phyloP scores from a whole-genome alignment of 2,113 vertebrate genomes.

The Saccopteryx leptura region DNA sequence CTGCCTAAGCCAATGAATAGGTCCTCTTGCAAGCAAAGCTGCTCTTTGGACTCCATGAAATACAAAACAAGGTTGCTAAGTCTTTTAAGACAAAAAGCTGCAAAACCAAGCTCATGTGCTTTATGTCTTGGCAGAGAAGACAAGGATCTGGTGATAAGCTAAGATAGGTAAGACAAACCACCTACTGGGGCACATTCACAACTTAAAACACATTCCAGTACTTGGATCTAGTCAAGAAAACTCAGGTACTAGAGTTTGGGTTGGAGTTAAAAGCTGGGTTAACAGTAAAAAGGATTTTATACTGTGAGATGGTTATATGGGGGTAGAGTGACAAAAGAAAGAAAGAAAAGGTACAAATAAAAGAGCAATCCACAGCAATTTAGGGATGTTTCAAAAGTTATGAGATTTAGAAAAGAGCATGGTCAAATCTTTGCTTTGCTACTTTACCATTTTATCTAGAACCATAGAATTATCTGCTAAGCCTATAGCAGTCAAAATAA shows the following conservation, averaged over 20 bases:
- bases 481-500: background rate
- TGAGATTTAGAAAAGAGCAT: conserved; percentile 31
- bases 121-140: conserved; percentile 45
- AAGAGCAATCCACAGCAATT: background rate
- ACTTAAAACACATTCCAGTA: background rate
- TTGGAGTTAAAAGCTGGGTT: background rate
- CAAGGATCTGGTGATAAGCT: background rate
- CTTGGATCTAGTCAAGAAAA: background rate
- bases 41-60: background rate
- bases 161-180: background rate
- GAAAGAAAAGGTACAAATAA: conserved; percentile 22
- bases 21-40: background rate
- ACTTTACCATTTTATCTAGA: conserved; percentile 65
- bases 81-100: conserved; percentile 1
- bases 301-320: background rate
- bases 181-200: conserved; percentile 1
- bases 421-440: conserved; percentile 29
- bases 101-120: background rate
- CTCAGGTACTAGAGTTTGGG: background rate
- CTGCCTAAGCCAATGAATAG: background rate
- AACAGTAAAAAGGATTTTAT: background rate
- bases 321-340: background rate
- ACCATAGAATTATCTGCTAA: conserved; percentile 25
- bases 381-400: background rate
- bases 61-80: background rate